Base-by-base conservation (phyloP, 1,140 invertebrate species). In the Rhynchophorus ferrugineus region DNA sequence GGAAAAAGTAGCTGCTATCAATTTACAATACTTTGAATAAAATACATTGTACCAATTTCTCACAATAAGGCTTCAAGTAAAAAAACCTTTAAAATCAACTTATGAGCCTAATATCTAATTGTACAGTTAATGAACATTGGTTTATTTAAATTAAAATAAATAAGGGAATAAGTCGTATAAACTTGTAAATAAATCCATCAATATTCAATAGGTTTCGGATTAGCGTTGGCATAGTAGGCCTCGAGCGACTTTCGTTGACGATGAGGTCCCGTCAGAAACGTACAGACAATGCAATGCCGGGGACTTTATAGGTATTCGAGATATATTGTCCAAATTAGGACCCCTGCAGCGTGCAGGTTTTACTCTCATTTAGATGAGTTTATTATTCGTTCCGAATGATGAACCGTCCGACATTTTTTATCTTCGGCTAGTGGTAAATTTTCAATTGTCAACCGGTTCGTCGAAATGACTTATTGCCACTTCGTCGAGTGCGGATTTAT, bases 301-400 rank as follows among this genome's bases (percentile, higher is more conserved):
- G 59, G 58, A 60, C 55, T 57, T 58, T 61, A 56, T 60, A 61
- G 60, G 60, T 62, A 62, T 62, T 60, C 58, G 56, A 58, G 58
- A 62, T 62, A 57, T 58, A 62, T 60, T 58, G 58, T 62, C 51
- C 43, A 53, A 57, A 54, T 51, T 59, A 53, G 55, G 41, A 42
- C 54, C 48, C 58, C 60, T 47, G 49, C 47, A 54, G 56, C 33
- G 49, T 52, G 53, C 59, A 61, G 59, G 57, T 61, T 59, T 56
- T 59, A 61, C 54, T 61, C 57, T 61, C 57, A 57, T 59, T 61
- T 49, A 55, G 50, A 60, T 60, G 46, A 60, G 55, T 60, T 60
- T 60, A 57, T 60, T 60, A 60, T 57, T 60, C 38, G 42, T 21
- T 42, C 29, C 35, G 19, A 29, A 36, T 55, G 29, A 52, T 45